Percentiles rank a stretch among this genome's conserved stretches.
Evolutionary conservation across 2,888 invertebrate species (phyloP).

Genomic region (Campaea margaritaria): DNA sequence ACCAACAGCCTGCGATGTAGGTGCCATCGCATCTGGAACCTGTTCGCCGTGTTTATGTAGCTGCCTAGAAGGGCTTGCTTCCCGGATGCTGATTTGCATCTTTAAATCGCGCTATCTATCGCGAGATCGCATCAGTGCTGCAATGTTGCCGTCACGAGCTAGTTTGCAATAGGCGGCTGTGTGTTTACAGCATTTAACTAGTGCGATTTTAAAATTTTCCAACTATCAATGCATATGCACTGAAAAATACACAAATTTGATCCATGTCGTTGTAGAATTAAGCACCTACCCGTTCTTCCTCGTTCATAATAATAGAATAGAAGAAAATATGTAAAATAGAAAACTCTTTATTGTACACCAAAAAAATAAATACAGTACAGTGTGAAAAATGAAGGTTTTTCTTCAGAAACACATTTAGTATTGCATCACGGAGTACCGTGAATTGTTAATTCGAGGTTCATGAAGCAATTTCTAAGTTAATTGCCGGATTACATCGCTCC

Average conservation of each 20-base stretch:
- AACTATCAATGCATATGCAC: background rate
- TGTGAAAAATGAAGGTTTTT: no score
- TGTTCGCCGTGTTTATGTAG: slow-evolving; percentile 17
- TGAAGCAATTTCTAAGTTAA: slow-evolving; percentile 19
- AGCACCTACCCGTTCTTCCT: no score
- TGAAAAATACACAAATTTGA: no score
- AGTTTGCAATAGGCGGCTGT: background rate
- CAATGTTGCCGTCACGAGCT: background rate
- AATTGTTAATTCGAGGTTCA: background rate
- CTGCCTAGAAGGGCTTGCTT: slow-evolving; percentile 2
- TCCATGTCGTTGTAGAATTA: no score
- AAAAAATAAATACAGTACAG: no score
- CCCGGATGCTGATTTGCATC: slow-evolving; percentile 19
- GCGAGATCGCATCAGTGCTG: slow-evolving; percentile 14
- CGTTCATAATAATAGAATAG: no score
- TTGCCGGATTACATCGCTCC: slow-evolving; percentile 7
- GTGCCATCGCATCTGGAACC: slow-evolving; percentile 4
- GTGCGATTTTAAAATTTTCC: background rate
- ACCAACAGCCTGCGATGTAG: background rate
- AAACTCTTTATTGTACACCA: no score
- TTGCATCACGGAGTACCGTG: background rate
- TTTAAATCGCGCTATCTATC: slow-evolving; percentile 10
- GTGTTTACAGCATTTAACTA: background rate
- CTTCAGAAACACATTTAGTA: no score
- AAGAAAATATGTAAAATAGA: no score